phyloP scores from a whole-genome alignment of 2,888 invertebrate species.

The Incurvaria masculella region DNA sequence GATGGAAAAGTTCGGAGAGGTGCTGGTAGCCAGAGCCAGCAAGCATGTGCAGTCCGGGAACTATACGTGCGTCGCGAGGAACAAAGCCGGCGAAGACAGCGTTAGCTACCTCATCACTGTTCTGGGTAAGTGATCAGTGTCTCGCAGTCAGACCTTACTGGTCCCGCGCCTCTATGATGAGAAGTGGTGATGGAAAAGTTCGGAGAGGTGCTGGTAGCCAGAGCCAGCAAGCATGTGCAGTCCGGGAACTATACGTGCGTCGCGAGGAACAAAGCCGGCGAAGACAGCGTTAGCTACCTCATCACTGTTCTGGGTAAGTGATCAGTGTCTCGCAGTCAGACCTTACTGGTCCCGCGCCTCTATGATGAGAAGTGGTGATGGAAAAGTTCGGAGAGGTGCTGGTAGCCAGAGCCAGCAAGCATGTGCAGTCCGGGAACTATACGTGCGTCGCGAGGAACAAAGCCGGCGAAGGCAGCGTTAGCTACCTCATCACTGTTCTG shows the following conservation, averaged over 20 bases:
- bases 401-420: slow-evolving; percentile 25
- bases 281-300: slow-evolving; percentile 35
- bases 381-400: slow-evolving; percentile 39
- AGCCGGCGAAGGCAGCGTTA: slow-evolving; percentile 43
- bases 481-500: slow-evolving; percentile 43
- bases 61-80: slow-evolving; percentile 56
- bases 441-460: slow-evolving; percentile 58
- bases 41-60: slow-evolving; percentile 28
- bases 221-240: slow-evolving; percentile 28
- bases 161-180: slow-evolving; percentile 49
- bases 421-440: slow-evolving; percentile 51
- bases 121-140: slow-evolving; percentile 29
- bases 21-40: slow-evolving; percentile 31
- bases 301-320: slow-evolving; percentile 46
- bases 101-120: slow-evolving; percentile 43
- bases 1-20: slow-evolving; percentile 35
- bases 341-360: slow-evolving; percentile 57
- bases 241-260: slow-evolving; percentile 58
- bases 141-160: not conserved
- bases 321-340: not conserved
- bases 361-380: slow-evolving; percentile 43
- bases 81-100: slow-evolving; percentile 41
- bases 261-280: slow-evolving; percentile 56
- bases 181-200: slow-evolving; percentile 34
- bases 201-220: slow-evolving; percentile 34